A percentile compares a stretch with the other conserved stretches of the same genome.
These are phyloP conservation scores for Lophotis ruficrista DNA, from an alignment of 2,113 vertebrate genomes.

Conservation along the genomic window DNA sequence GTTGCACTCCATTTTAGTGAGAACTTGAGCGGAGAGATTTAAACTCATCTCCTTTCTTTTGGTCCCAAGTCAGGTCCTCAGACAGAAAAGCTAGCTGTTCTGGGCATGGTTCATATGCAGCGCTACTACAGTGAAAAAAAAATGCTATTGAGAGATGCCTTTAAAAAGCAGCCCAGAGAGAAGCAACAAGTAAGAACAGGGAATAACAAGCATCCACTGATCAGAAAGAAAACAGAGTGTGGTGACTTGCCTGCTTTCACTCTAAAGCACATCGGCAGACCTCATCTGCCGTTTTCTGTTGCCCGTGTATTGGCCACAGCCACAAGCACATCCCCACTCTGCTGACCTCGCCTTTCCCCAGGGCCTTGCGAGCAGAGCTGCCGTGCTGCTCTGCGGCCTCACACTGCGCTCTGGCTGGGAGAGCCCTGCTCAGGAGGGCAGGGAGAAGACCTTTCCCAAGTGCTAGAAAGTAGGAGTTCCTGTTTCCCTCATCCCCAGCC, in stretches of 20 bases:
- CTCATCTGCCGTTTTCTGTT: not conserved
- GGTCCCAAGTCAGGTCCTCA: not conserved
- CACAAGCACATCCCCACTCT: no score
- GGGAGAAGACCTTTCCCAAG: not conserved
- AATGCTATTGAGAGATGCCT: not conserved
- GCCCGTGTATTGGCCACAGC: not conserved
- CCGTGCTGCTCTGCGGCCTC: no score
- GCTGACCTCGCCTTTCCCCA: no score
- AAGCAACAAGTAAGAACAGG: not conserved
- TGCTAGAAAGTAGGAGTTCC: fast-evolving
- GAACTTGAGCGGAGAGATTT: not conserved
- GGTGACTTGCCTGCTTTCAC: fast-evolving
- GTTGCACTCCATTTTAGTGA: not conserved
- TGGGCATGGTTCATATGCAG: not conserved
- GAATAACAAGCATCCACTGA: fast-evolving
- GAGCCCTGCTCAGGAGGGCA: not conserved
- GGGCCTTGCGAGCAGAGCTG: no score
- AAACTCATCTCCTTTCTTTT: not conserved
- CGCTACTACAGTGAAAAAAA: fast-evolving
- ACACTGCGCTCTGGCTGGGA: not conserved
- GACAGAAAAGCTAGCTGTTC: not conserved
- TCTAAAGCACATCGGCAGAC: fast-evolving
- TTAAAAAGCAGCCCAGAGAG: not conserved
- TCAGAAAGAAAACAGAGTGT: not conserved
- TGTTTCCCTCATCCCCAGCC: not conserved